phyloP scores from a whole-genome alignment of 1,140 invertebrate species.

The Saccostrea cuccullata region DNA sequence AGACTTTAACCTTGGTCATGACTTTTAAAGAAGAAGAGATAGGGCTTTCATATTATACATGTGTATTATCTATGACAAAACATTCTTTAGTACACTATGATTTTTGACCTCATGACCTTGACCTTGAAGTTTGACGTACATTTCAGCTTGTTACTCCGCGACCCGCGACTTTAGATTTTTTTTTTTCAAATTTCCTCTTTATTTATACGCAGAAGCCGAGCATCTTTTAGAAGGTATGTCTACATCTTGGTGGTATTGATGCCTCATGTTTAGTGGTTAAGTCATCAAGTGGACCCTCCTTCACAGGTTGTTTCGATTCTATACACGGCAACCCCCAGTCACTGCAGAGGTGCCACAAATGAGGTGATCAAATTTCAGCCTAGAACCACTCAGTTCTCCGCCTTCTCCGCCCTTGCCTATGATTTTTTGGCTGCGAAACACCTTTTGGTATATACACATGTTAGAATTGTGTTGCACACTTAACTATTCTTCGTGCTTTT shows the following conservation, averaged over 20 bases:
- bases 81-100: too few species aligned
- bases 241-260: conserved; percentile 21
- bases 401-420: background rate
- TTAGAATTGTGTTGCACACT: background rate
- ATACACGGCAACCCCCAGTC: background rate
- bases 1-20: too few species aligned
- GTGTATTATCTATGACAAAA: too few species aligned
- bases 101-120: too few species aligned
- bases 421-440: background rate
- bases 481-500: background rate
- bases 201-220: too few species aligned
- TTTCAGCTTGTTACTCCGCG: too few species aligned
- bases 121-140: too few species aligned
- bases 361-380: conserved; percentile 30
- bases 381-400: background rate
- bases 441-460: background rate
- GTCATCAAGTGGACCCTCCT: conserved; percentile 35
- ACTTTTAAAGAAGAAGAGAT: too few species aligned
- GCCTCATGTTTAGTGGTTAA: background rate
- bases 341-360: conserved; percentile 21
- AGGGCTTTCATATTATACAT: too few species aligned
- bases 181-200: too few species aligned
- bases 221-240: background rate
- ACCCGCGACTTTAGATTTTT: too few species aligned
- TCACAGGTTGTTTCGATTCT: conserved; percentile 15